These are phyloP conservation scores for Sinocyclocheilus grahami DNA, from an alignment of 2,113 vertebrate genomes.

Conservation along the genomic window DNA sequence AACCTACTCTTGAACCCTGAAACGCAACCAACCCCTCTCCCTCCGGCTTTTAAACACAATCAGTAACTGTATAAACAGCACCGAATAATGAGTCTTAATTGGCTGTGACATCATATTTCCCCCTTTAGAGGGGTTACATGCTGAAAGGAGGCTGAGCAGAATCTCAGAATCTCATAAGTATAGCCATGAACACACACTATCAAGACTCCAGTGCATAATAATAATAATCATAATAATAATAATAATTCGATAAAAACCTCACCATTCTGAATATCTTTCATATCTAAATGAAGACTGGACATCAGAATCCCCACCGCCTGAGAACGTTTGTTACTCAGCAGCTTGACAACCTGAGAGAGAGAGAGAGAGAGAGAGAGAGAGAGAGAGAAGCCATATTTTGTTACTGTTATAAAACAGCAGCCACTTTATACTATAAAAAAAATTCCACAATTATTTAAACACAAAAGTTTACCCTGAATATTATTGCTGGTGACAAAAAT, in stretches of 20 bases:
- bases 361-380: background rate
- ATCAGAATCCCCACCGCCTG: slow-evolving; percentile 89
- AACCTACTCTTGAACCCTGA: slow-evolving; percentile 25
- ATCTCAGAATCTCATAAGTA: background rate
- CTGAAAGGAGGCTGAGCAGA: slow-evolving; percentile 19
- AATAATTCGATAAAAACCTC: slow-evolving; percentile 40
- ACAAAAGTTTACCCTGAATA: slow-evolving; percentile 7
- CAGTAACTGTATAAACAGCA: slow-evolving; percentile 15
- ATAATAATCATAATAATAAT: background rate
- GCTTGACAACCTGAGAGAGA: slow-evolving; percentile 85
- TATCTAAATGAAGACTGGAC: slow-evolving; percentile 80
- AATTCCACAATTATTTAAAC: background rate
- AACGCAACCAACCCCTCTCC: background rate
- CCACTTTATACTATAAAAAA: background rate
- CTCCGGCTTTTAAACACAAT: slow-evolving; percentile 34
- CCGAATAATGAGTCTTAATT: slow-evolving; percentile 18
- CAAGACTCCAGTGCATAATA: background rate
- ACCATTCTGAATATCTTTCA: slow-evolving; percentile 79
- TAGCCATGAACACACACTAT: background rate
- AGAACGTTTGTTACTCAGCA: slow-evolving; percentile 95
- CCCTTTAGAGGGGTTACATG: slow-evolving; percentile 9
- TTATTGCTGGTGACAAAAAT: slow-evolving; percentile 15
- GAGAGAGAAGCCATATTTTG: slow-evolving; percentile 2
- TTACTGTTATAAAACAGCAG: background rate
- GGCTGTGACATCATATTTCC: slow-evolving; percentile 25